Evolutionary conservation across 2,113 vertebrate species (phyloP).

Genomic region (Mastomys natalensis): DNA sequence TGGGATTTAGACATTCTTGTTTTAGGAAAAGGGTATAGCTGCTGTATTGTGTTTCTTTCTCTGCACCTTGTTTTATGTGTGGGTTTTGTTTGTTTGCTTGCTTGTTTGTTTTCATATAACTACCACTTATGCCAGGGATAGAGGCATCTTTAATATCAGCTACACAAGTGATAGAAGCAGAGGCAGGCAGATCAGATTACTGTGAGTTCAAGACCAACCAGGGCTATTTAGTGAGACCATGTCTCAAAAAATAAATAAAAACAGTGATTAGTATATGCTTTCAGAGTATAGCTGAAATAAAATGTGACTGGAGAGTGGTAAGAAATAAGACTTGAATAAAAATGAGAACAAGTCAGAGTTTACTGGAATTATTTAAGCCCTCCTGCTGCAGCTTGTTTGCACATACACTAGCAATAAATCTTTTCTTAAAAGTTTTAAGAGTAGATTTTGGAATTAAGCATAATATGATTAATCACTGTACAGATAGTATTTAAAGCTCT

Average conservation of each 20-base stretch:
- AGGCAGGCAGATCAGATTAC: not conserved
- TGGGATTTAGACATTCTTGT: slow-evolving; percentile 6
- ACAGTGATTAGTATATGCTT: not conserved
- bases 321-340: not conserved
- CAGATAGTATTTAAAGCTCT: slow-evolving; percentile 3
- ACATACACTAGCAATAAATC: not conserved
- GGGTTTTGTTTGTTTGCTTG: not conserved
- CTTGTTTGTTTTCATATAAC: not conserved
- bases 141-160: not conserved
- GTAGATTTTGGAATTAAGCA: slow-evolving; percentile 18
- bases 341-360: not conserved
- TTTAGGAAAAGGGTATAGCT: not conserved
- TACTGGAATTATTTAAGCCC: too few relatives aligned
- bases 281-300: not conserved
- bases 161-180: not conserved
- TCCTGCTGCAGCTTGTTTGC: too few relatives aligned
- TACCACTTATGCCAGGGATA: not conserved
- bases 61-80: not conserved
- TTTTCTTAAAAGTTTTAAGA: not conserved
- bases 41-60: not conserved
- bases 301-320: not conserved
- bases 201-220: not conserved
- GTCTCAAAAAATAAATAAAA: not conserved
- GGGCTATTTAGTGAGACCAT: not conserved
- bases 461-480: not conserved